Evolutionary conservation across 1,140 invertebrate genomes (phyloP).

Genomic region (Yoshiicerus persimilis): DNA sequence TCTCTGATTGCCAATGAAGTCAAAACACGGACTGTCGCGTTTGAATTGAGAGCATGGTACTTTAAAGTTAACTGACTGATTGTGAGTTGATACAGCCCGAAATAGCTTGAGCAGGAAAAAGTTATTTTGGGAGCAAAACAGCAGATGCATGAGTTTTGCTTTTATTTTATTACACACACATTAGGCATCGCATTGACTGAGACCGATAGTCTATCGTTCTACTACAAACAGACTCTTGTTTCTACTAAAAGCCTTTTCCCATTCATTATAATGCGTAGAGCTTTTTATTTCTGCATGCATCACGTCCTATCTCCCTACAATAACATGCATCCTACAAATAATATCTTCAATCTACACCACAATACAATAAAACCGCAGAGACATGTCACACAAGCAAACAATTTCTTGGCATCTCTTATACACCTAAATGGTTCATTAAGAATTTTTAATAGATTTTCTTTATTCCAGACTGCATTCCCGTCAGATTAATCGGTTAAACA

Average conservation of each 20-base stretch:
- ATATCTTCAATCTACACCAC: not conserved
- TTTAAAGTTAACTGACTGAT: not conserved
- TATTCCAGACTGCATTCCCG: not conserved
- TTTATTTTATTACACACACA: not conserved
- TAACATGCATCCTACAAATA: not conserved
- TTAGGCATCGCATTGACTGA: not conserved
- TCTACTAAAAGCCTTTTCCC: not conserved
- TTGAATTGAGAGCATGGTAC: not conserved
- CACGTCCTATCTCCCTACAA: not conserved
- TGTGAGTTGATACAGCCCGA: not conserved
- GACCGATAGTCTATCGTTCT: not conserved
- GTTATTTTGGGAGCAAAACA: conserved; percentile 10
- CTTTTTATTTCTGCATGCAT: not conserved
- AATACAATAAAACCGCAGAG: not conserved
- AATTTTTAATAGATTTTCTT: not conserved
- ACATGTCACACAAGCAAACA: not conserved
- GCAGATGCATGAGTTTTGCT: conserved; percentile 12
- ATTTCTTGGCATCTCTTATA: not conserved
- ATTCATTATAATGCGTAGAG: not conserved
- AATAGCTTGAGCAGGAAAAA: conserved; percentile 4
- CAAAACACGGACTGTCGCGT: not conserved
- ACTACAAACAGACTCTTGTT: not conserved
- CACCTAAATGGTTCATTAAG: not conserved
- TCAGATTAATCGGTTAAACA: not conserved
- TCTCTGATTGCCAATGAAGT: not conserved